phyloP scores from a whole-genome alignment of 2,888 invertebrate species.

The Sicus ferrugineus region DNA sequence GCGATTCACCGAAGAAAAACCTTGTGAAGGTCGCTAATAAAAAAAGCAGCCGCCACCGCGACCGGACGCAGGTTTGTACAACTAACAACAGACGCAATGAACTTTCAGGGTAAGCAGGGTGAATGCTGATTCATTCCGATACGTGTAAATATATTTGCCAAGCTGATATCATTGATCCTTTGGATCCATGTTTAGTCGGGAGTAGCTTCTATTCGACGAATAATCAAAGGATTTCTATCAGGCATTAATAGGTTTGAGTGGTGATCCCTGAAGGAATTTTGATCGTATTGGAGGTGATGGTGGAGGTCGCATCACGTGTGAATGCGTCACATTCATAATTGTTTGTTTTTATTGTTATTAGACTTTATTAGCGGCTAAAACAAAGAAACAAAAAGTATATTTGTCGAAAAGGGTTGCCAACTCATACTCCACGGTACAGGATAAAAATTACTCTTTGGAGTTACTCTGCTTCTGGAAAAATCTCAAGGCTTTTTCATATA shows the following conservation, averaged over 20 bases:
- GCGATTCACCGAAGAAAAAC: constrained; percentile 12
- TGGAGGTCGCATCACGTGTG: background rate
- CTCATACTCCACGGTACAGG: too few species aligned
- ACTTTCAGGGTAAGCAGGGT: background rate
- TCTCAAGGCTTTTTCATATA: too few species aligned
- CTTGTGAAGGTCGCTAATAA: background rate
- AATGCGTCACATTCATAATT: background rate
- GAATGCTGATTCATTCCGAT: background rate
- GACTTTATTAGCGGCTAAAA: constrained; percentile 2
- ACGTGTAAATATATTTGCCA: background rate
- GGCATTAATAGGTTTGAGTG: background rate
- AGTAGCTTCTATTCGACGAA: background rate
- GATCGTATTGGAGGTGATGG: background rate
- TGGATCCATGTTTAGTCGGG: too few species aligned
- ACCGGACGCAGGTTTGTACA: constrained; percentile 10
- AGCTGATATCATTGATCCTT: background rate
- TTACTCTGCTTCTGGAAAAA: too few species aligned
- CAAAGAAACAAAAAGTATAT: background rate
- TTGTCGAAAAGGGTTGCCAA: too few species aligned
- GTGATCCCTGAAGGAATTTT: too few species aligned
- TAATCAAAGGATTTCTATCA: background rate
- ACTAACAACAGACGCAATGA: background rate
- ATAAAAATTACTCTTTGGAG: too few species aligned
- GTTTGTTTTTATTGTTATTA: constrained; percentile 2
- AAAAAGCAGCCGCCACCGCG: background rate